A percentile compares a stretch with the other conserved stretches of the same genome.
These are phyloP conservation scores for Tetragnatha montana DNA, from an alignment of 2,888 invertebrate species.

Conservation along the genomic window DNA sequence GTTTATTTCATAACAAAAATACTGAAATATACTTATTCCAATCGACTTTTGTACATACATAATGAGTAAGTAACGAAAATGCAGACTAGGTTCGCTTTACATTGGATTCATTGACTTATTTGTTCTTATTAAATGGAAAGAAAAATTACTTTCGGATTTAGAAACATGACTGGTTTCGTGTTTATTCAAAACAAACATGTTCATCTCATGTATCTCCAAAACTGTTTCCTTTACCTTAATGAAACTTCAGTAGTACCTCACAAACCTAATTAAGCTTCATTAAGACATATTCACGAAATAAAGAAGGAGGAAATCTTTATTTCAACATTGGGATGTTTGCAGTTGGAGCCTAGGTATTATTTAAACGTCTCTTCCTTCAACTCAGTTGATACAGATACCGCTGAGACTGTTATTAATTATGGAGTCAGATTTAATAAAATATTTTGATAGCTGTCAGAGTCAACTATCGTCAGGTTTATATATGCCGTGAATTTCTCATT, in stretches of 20 bases:
- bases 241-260: not conserved
- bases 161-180: slow-evolving; percentile 9
- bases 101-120: slow-evolving; percentile 19
- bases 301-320: not conserved
- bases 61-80: too few species aligned
- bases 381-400: not conserved
- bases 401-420: slow-evolving; percentile 19
- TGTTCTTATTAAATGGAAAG: slow-evolving; percentile 20
- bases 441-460: slow-evolving; percentile 17
- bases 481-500: not conserved
- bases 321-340: not conserved
- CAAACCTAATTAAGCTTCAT: not conserved
- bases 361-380: not conserved
- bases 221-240: not conserved
- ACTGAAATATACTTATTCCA: too few species aligned
- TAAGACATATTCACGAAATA: not conserved
- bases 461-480: not conserved
- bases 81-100: too few species aligned
- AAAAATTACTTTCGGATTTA: slow-evolving; percentile 19
- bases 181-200: slow-evolving; percentile 6
- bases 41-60: too few species aligned
- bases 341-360: not conserved
- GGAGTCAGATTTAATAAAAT: slow-evolving; percentile 10
- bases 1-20: too few species aligned
- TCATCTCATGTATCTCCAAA: not conserved